Conservation (phyloP, 2,888 invertebrate species). For the Sepioteuthis lessoniana region DNA sequence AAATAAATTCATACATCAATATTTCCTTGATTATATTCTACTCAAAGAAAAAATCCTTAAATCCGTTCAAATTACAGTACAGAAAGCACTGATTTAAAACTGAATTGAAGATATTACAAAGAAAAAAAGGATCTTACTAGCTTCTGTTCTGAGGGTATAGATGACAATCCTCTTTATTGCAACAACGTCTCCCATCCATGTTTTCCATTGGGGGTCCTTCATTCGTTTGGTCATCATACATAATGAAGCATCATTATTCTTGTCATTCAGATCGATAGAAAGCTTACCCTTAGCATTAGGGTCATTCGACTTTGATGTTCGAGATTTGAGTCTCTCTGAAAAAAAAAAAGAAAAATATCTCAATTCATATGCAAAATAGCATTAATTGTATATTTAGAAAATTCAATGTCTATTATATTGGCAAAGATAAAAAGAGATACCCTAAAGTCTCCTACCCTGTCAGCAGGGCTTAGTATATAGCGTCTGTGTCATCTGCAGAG, state of each 20-base stretch:
- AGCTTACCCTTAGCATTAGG: not conserved
- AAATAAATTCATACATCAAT: too few species aligned
- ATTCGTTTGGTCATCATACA: not conserved
- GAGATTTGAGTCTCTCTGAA: constrained; percentile 8
- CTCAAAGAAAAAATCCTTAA: too few species aligned
- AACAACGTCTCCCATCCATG: not conserved
- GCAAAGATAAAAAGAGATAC: too few species aligned
- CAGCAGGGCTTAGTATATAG: too few species aligned
- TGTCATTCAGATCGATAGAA: not conserved
- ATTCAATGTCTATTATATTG: too few species aligned
- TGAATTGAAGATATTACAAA: too few species aligned
- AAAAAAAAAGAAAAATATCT: not conserved
- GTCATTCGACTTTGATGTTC: not conserved
- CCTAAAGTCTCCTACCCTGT: too few species aligned
- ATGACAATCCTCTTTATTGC: not conserved
- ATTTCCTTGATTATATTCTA: too few species aligned
- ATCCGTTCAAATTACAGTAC: too few species aligned
- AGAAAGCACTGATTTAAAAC: too few species aligned
- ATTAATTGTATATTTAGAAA: too few species aligned
- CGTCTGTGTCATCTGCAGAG: too few species aligned
- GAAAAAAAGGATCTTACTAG: not conserved
- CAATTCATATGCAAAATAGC: not conserved
- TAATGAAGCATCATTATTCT: not conserved
- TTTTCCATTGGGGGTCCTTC: not conserved
- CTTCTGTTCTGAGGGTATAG: not conserved